Evolutionary conservation across 2,113 vertebrate genomes (phyloP), one percentile per base, ranked within the genome.

Genomic region (Verasper variegatus): DNA sequence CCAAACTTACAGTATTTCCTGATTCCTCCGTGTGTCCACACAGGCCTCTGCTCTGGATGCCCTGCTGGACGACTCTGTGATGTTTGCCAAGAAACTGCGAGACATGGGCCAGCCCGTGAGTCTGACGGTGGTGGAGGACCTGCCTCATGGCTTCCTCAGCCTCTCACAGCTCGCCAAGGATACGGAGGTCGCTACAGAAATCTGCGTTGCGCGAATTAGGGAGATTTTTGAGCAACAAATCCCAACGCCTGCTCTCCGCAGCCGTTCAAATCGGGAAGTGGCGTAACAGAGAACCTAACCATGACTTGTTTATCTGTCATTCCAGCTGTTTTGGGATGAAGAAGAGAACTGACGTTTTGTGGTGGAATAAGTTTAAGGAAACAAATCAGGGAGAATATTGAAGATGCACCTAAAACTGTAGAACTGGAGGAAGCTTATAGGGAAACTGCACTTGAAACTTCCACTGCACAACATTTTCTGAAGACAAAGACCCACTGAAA

Each of bases 121-220:
- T 0, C 91, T 97, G 79, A 92, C 85, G 0, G 95, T 97, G 78
- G 93, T 97, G 58, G 95, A 96, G 71, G 95, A 96, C 81, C 94
- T 97, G 15, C 97, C 96, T 0, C 97, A 97, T 12, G 97, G 97
- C 65, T 97, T 97, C 88, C 95, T 97, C 61, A 96, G 95, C 89
- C 92, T 97, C 18, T 89, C 90, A 0, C 83, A 94, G 26, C 85
- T 97, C 70, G 92, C 94, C 84, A 95, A 89, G 37, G 96, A 97
- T 85, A 97, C 96, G 0, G 93, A 95, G 26, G 88, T 90, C 3
- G 96, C 96, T 0, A 35, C 94, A 0, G 70, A 88, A 0, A 72
- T 95, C 71, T 97, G 96, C 24, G 87, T 95, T 17, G 84, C 92
- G 20, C 69, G 89, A 65, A 96, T 97, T 64, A 93, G 91, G 65